phyloP scores from a whole-genome alignment of 2,113 vertebrate genomes.

The Dissostichus mawsoni region DNA sequence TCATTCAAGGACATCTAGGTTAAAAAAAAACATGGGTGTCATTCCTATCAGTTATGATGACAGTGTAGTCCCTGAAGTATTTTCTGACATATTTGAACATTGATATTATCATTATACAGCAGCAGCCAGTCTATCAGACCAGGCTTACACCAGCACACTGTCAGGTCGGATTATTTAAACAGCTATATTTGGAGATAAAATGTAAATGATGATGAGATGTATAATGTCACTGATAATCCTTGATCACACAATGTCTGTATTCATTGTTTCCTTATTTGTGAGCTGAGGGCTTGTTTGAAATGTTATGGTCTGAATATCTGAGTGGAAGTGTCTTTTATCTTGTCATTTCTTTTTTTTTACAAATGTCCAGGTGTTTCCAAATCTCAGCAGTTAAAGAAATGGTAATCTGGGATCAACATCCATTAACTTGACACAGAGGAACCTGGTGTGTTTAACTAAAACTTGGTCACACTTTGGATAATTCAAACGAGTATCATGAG shows the following conservation, averaged over 20 bases:
- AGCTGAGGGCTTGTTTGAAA: neutral
- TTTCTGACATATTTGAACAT: neutral
- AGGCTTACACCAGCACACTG: neutral
- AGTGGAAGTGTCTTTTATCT: neutral
- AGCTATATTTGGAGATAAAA: neutral
- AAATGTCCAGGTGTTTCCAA: neutral
- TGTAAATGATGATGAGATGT: neutral
- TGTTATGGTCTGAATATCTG: neutral
- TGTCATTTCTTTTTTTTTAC: neutral
- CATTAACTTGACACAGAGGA: neutral
- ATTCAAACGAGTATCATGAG: neutral
- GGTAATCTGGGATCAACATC: neutral
- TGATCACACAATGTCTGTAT: neutral
- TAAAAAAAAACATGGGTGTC: slow-evolving; percentile 1
- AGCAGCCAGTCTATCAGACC: neutral
- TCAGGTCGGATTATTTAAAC: neutral
- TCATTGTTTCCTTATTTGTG: no score
- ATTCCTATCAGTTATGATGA: neutral
- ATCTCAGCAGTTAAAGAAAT: neutral
- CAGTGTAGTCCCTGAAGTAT: neutral
- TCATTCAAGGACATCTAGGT: slow-evolving; percentile 10
- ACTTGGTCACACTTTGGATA: neutral
- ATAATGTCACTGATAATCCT: neutral
- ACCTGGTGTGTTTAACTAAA: neutral
- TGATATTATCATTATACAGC: slow-evolving; percentile 1